These are phyloP conservation scores for Nothobranchius furzeri DNA, from an alignment of 2,113 vertebrate species.

Conservation along the genomic window DNA sequence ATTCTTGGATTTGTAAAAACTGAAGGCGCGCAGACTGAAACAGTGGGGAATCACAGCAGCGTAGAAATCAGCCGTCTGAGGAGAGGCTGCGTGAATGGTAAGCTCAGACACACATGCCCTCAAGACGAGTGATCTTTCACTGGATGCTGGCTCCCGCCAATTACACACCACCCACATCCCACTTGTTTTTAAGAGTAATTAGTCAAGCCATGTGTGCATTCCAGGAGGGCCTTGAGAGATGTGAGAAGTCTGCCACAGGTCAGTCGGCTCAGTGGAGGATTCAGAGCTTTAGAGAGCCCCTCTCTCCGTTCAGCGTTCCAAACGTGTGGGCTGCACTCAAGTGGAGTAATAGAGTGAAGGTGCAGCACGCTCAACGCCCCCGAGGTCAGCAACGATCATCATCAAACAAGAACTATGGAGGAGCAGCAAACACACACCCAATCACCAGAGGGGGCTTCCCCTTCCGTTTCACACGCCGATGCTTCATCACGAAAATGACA, in stretches of 20 bases:
- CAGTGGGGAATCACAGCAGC: conserved; percentile 23
- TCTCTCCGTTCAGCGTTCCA: conserved; percentile 47
- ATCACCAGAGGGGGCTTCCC: conserved; percentile 35
- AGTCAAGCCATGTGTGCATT: conserved; percentile 56
- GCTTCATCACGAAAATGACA: conserved; percentile 8
- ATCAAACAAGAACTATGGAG: conserved; percentile 50
- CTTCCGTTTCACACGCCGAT: not conserved
- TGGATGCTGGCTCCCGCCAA: conserved; percentile 66
- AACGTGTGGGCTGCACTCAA: conserved; percentile 69
- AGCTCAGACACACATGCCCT: conserved; percentile 58
- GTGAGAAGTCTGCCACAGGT: conserved; percentile 64
- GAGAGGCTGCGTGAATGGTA: conserved; percentile 45
- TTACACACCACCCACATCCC: conserved; percentile 68
- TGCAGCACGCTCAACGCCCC: conserved; percentile 55
- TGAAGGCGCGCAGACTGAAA: conserved; percentile 7
- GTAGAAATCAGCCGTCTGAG: conserved; percentile 28
- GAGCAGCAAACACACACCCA: conserved; percentile 2
- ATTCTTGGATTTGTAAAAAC: conserved; percentile 1
- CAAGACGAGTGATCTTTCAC: conserved; percentile 60
- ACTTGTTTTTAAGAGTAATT: conserved; percentile 75
- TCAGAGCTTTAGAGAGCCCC: conserved; percentile 54
- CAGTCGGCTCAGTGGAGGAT: conserved; percentile 66
- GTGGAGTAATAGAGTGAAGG: conserved; percentile 61
- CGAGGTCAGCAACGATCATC: conserved; percentile 58
- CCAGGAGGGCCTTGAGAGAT: conserved; percentile 56